Percentiles rank a stretch among this genome's conserved stretches.
Conservation (phyloP, 2,888 invertebrate species). For the Hylaea fasciaria region DNA sequence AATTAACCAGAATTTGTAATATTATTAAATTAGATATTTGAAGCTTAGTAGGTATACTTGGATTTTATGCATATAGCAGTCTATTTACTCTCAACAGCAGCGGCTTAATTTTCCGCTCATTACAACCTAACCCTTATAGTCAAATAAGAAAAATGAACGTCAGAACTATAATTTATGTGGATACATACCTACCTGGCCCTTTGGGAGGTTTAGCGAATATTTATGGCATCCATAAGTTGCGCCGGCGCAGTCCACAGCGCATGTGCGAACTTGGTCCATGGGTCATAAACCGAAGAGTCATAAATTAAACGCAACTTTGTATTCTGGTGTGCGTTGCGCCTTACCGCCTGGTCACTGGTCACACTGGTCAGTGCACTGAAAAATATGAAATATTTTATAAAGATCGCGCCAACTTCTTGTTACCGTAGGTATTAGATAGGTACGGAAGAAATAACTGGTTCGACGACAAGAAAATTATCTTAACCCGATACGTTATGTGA, state of each 20-base stretch:
- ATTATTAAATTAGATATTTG: no score
- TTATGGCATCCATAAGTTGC: conserved; percentile 65
- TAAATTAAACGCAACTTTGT: conserved; percentile 82
- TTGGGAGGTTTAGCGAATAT: conserved; percentile 70
- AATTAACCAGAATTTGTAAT: no score
- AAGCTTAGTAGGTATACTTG: no score
- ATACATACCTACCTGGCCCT: conserved; percentile 60
- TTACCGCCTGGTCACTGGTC: conserved; percentile 45
- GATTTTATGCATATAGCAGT: no score
- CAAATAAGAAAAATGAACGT: conserved; percentile 27
- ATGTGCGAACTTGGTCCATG: conserved; percentile 76
- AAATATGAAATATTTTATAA: conserved; percentile 57
- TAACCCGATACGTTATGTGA: no score
- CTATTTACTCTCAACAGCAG: background rate
- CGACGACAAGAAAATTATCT: no score
- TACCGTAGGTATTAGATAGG: no score
- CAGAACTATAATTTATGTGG: conserved; percentile 35
- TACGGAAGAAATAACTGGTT: background rate
- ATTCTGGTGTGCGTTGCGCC: conserved; percentile 52
- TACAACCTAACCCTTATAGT: conserved; percentile 13
- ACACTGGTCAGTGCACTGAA: conserved; percentile 47
- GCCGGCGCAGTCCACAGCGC: conserved; percentile 57
- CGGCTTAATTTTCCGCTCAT: conserved; percentile 26
- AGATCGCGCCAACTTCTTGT: background rate
- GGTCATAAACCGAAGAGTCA: conserved; percentile 67